phyloP scores from a whole-genome alignment of 2,113 vertebrate genomes.

The Australoheros scitulus region DNA sequence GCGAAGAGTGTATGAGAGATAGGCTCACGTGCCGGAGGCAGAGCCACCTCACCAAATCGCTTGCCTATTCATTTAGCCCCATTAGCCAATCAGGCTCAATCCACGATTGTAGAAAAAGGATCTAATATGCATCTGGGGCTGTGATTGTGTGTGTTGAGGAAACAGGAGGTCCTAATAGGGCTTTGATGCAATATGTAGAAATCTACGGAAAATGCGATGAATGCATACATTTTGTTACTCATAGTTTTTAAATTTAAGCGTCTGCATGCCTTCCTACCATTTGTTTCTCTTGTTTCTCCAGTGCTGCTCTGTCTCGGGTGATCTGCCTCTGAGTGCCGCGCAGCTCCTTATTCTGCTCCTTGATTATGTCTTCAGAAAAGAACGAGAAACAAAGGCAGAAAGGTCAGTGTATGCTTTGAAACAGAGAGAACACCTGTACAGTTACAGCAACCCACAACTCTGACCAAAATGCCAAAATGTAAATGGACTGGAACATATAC shows the following conservation, averaged over 20 bases:
- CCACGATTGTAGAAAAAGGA: conserved; percentile 7
- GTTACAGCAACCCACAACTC: not conserved
- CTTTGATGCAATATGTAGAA: conserved; percentile 63
- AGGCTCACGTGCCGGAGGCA: conserved; percentile 51
- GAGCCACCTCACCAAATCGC: conserved; percentile 35
- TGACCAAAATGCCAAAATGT: not conserved
- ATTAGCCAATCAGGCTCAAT: conserved; percentile 50
- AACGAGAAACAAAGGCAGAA: not conserved
- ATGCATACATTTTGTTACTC: not conserved
- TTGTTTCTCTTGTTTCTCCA: conserved; percentile 98
- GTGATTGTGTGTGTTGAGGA: not conserved
- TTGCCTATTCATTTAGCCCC: conserved; percentile 51
- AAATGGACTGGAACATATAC: not conserved
- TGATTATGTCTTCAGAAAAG: conserved; percentile 89
- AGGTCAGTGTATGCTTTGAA: not conserved
- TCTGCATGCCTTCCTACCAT: conserved; percentile 83
- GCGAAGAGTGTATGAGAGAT: conserved; percentile 9
- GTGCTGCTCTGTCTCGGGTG: conserved; percentile 90
- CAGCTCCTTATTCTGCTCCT: conserved; percentile 93
- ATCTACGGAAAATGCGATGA: not conserved
- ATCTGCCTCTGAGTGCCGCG: conserved; percentile 97
- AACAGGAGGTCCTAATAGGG: conserved; percentile 2
- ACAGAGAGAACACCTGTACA: not conserved
- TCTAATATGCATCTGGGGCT: conserved; percentile 11
- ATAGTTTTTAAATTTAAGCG: conserved; percentile 8